Base-by-base conservation (phyloP, 2,888 invertebrate species). In the Pammene fasciana region DNA sequence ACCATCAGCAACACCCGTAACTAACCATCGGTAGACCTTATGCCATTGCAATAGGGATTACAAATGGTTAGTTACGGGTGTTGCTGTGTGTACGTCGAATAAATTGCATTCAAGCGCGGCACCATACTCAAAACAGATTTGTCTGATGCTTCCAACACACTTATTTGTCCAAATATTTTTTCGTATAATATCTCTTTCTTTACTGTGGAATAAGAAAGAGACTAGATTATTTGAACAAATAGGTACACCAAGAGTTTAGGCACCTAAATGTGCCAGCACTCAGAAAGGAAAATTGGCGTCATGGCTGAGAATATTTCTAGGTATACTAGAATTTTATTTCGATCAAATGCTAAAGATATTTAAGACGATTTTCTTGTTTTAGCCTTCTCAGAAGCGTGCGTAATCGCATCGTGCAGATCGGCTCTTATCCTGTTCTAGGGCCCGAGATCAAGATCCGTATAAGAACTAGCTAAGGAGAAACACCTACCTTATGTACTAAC, bases 381-480 rank as follows among this genome's bases (percentile, higher is more conserved):
- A 50, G 50, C 50, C 26, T 50, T 50, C 50, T 18, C 18, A 50
- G 50, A 50, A 50, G 5, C 50, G 50, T 50, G 5, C 45, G n/a
- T 45, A 26, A 45, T 16, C 50, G 18, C 50, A 50, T 50, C 50
- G 11, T 50, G 18, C 13, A 50, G 26, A 50, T 50, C 50, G 11
- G 13, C 50, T 11, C 50, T 50, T 50, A 50, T 50, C 50, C 50
- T 50, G 18, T 48, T 48, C 6, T 50, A 11, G 11, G 11, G 13
- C 10, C 3, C 50, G 18, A 50, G 50, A 50, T 18, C 0, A 5
- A 50, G 18, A 11, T 18, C 11, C 18, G 0, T 26, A 50, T 50
- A 50, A 50, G 14, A 14, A 11, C 43, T 43, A 38, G 4, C 26
- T 38, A 38, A 38, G 38, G 9, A 38, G 38, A 9, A 6, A 9